These are phyloP conservation scores for Temnothorax unifasciatus DNA, from an alignment of 2,888 invertebrate genomes.

Conservation along the genomic window DNA sequence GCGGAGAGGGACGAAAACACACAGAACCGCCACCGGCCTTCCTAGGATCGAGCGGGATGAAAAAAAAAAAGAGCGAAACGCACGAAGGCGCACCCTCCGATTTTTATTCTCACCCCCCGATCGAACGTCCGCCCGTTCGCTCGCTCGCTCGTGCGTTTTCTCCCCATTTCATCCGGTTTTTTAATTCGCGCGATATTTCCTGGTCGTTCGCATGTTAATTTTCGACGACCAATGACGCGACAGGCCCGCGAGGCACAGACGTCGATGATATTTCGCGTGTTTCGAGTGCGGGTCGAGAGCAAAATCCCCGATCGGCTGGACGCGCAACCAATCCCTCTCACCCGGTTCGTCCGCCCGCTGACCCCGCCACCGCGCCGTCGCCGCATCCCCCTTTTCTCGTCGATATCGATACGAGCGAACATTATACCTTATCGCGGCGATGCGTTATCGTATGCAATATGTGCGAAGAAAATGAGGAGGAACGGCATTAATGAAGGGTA, in stretches of 20 bases:
- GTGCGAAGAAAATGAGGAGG: neutral
- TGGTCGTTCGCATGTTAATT: conserved; percentile 85
- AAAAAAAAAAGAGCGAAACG: conserved; percentile 50
- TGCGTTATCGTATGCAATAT: conserved; percentile 5
- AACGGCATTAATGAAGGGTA: neutral
- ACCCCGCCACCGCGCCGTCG: neutral
- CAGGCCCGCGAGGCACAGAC: conserved; percentile 82
- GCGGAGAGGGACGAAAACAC: conserved; percentile 22
- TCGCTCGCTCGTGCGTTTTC: conserved; percentile 50
- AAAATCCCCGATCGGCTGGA: conserved; percentile 76
- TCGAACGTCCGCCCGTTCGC: neutral
- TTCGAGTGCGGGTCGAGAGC: conserved; percentile 63
- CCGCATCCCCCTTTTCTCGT: conserved; percentile 21
- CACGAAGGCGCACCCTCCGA: conserved; percentile 54
- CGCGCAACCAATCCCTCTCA: conserved; percentile 52
- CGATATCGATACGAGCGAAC: conserved; percentile 31
- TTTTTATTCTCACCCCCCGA: conserved; percentile 71
- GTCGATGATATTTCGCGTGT: conserved; percentile 81
- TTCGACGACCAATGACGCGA: conserved; percentile 82
- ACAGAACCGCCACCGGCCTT: conserved; percentile 11
- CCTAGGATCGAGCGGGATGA: conserved; percentile 3
- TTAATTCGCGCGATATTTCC: conserved; percentile 82
- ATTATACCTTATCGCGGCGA: conserved; percentile 22
- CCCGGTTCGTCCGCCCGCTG: neutral
- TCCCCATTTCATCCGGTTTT: conserved; percentile 75